phyloP scores from a whole-genome alignment of 2,113 vertebrate genomes.

The Bubo blakistoni region DNA sequence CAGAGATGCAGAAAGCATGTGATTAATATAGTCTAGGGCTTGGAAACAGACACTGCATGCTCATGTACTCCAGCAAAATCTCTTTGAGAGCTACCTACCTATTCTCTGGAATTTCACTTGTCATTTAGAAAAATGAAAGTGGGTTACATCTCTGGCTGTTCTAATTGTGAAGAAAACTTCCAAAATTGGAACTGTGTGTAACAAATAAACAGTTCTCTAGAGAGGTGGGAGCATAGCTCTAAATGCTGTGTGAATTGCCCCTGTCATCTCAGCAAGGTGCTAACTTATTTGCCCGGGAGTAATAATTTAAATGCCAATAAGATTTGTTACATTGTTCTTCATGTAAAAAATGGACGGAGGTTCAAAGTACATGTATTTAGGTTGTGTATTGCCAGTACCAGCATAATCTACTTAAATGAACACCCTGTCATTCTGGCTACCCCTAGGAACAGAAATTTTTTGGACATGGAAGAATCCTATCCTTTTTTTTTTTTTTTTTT shows the following conservation, averaged over 20 bases:
- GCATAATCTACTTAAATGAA: not conserved
- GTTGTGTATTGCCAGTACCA: not conserved
- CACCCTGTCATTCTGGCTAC: not conserved
- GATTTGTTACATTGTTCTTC: not conserved
- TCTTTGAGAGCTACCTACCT: not conserved
- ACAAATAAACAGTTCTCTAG: not conserved
- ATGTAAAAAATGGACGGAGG: not conserved
- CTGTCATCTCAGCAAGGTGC: not conserved
- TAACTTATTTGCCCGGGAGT: not conserved
- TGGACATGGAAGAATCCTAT: not conserved
- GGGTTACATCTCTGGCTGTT: not conserved
- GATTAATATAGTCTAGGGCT: not conserved
- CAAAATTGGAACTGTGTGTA: not conserved
- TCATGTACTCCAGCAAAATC: not conserved
- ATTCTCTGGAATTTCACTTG: not conserved
- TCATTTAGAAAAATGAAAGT: slow-evolving; percentile 11
- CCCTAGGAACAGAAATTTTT: not conserved
- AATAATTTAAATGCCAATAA: not conserved
- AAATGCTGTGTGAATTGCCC: not conserved
- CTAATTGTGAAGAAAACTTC: slow-evolving; percentile 6
- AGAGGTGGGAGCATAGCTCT: not conserved
- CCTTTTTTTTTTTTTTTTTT: not conserved
- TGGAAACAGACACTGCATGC: not conserved
- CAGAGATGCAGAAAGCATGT: not conserved
- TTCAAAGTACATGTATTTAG: not conserved